Conservation (phyloP, 2,888 invertebrate species). For the Horisme vitalbata region DNA sequence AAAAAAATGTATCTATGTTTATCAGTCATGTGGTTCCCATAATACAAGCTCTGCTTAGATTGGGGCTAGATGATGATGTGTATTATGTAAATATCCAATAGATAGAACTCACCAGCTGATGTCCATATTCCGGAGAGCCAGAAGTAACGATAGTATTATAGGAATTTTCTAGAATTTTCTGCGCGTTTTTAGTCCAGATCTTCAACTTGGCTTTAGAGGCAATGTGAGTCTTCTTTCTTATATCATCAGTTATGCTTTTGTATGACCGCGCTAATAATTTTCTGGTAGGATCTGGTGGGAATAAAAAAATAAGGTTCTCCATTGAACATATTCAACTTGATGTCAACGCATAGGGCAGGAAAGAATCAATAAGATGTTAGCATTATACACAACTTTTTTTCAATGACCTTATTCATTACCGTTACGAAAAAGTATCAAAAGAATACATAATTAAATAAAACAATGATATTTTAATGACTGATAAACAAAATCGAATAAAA, state of each 20-base stretch:
- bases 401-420: too few species aligned
- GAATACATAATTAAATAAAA: neutral
- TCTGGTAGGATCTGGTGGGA: slow-evolving; percentile 41
- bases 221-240: slow-evolving; percentile 52
- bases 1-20: too few species aligned
- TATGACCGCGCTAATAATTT: neutral
- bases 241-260: slow-evolving; percentile 38
- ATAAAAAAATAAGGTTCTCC: neutral
- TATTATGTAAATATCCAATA: too few species aligned
- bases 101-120: slow-evolving; percentile 64
- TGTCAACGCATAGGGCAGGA: too few species aligned
- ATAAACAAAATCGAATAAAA: neutral
- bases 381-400: too few species aligned
- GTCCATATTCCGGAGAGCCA: slow-evolving; percentile 61
- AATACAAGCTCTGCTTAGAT: too few species aligned
- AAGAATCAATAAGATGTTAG: too few species aligned
- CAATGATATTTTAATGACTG: too few species aligned
- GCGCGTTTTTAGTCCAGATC: slow-evolving; percentile 46
- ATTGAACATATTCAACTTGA: too few species aligned
- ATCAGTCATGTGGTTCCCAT: too few species aligned
- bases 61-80: too few species aligned
- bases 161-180: slow-evolving; percentile 41
- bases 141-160: slow-evolving; percentile 43
- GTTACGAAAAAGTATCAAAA: neutral
- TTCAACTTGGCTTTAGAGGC: slow-evolving; percentile 50